Evolutionary conservation across 1,140 invertebrate genomes (phyloP), one percentile per base, ranked within the genome.

Genomic region (Wasmannia auropunctata): DNA sequence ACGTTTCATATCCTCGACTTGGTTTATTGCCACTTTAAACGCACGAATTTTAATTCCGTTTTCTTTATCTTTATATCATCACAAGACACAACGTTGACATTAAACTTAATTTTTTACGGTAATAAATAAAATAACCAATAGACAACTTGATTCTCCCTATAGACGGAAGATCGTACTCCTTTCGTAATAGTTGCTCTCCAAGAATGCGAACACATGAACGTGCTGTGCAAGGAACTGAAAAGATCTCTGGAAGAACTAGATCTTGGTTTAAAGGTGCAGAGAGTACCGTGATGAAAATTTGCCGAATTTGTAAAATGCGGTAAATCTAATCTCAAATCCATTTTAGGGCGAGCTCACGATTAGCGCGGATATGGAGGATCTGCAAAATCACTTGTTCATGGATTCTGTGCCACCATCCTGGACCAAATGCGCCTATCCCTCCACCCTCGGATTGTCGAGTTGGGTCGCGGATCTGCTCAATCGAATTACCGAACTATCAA

Each of bases 161-260:
- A 94, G 94, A 86, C 97, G 2, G 98, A 99, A 95, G 98, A 99
- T 88, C 96, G 97, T 88, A 99, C 98, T 2, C 98, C 98, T 0
- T 99, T 97, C 91, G 97, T 98, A 0, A 98, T 99, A 22, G 98
- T 99, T 0, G 98, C 98, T 5, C 97, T 99, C 88, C 98, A 99
- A 95, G 99, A 99, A 95, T 99, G 98, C 93, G 98, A 99, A 94
- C 96, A 98, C 65, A 99, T 99, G 98, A 99, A 99, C 93, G 95
- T 96, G 11, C 95, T 99, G 1, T 98, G 97, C 83, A 95, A 95
- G 6, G 98, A 98, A 94, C 97, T 99, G 37, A 96, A 96, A 80
- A 95, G 97, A 25, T 98, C 98, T 0, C 95, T 99, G 0, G 97
- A 96, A 87, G 98, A 99, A 95, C 95, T 99, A 0, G 97, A 98